Evolutionary conservation across 2,888 invertebrate genomes (phyloP), one percentile per base, ranked within the genome.

Genomic region (Phaonia tiefii): DNA sequence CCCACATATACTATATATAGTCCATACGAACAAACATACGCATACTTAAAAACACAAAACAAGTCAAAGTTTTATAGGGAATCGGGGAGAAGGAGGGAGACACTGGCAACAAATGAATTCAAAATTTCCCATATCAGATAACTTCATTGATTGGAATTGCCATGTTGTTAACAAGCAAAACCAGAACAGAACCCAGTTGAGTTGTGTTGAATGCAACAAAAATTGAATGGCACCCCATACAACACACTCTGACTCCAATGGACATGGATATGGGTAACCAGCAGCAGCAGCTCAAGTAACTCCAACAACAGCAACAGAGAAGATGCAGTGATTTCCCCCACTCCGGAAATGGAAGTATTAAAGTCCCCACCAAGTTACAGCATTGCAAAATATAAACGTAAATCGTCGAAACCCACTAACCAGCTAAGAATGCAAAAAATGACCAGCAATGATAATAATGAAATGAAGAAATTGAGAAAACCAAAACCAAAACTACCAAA

Each of bases 91-190:
- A 46, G 17, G 13, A 11, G 37, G 22, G 73, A 22, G 42, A 20
- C 15, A 22, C n/a, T 17, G n/a, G 25, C 31, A 3, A 56, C 54
- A 70, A 56, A 42, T 56, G 71, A 70, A 71, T 71, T 78, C 56
- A 81, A 78, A 81, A 67, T 81, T 81, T 80, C 70, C 80, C 79
- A 82, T 80, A 84, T 83, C 83, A 79, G 82, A 84, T 83, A 83
- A 82, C 79, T 80, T 73, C 83, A 83, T 83, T 82, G 84, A 83
- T 83, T 83, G 84, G 82, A 82, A 79, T 77, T 82, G 81, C 83
- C 82, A 82, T 82, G 80, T 83, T 83, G 76, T 76, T 79, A 82
- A 82, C 79, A 82, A 82, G 82, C 77, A 81, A 75, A 78, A 81
- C 78, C 81, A 81, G 81, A 81, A 78, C 81, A 69, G 25, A 42